Evolutionary conservation across 2,797 vertebrate species (phyloP).

Genomic region (Sebastes cheni): DNA sequence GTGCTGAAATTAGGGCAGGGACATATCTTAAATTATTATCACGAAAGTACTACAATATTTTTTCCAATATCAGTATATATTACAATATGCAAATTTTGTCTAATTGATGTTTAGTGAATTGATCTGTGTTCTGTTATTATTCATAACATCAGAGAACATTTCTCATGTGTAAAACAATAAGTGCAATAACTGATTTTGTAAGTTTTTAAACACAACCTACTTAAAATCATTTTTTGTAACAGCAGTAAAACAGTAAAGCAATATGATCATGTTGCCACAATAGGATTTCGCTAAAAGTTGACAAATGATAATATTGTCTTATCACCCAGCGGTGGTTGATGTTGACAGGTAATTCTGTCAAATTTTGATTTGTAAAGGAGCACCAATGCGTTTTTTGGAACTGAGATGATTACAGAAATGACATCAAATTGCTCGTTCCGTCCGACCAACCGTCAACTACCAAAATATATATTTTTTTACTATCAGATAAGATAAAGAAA

Average conservation of each 20-base stretch:
- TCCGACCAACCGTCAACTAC: background rate
- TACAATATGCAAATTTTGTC: background rate
- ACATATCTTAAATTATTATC: background rate
- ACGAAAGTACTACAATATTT: background rate
- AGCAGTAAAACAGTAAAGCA: background rate
- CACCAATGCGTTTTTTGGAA: background rate
- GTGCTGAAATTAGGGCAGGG: background rate
- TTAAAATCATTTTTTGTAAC: background rate
- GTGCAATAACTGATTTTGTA: background rate
- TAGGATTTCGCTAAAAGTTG: background rate
- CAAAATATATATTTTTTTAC: background rate
- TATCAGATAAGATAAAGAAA: background rate
- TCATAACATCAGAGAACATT: background rate
- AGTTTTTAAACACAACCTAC: background rate
- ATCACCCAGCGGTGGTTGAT: background rate
- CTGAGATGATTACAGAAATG: background rate
- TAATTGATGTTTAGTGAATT: background rate
- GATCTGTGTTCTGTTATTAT: background rate
- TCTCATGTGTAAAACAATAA: background rate
- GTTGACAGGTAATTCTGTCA: background rate
- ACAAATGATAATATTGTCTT: background rate
- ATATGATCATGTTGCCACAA: background rate
- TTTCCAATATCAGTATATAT: background rate
- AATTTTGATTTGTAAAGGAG: background rate
- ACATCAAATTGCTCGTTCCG: background rate